Base-by-base conservation (phyloP, 2,888 invertebrate genomes). In the Laothoe populi region DNA sequence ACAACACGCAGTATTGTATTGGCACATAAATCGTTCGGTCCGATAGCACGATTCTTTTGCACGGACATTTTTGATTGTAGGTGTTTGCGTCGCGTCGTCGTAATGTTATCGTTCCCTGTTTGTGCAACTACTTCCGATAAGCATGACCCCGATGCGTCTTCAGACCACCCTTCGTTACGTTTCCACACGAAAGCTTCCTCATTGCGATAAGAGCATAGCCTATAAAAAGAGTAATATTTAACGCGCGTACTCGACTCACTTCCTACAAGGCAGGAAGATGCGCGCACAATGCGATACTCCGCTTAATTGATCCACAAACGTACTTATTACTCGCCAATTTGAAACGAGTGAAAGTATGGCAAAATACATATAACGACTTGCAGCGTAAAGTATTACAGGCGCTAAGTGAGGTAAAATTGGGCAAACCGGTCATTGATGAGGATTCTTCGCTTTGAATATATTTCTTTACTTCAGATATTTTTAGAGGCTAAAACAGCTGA, bases 321-420 rank as follows among this genome's bases (percentile, higher is more conserved):
- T 45, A 19, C 21, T 42, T 42, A 44, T 38, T 38, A 38, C 26
- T 40, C 13, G 75, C 76, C 71, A 77, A 80, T 81, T 81, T 78
- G 79, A 78, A 77, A 67, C 59, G 62, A 75, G 87, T 81, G 85
- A 87, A 86, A 87, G 87, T 81, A 67, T 69, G 58, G 44, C 42
- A 35, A 53, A 72, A 67, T 70, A 72, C 66, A 69, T 65, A 69
- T 68, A 67, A 69, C 68, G 69, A 67, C 65, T 69, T 46, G 64
- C 60, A 21, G 8, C 21, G 16, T 53, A 44, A 44, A 46, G 7
- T 57, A 46, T 38, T n/a, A 35, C 13, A 19, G 35, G 13, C 4
- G 38, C 57, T 1, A 44, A 23, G 59, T 59, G 49, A 16, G n/a
- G 19, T 53, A 61, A 64, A 42, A 38, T 45, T 61, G 26, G 13